Conservation (phyloP, 2,797 vertebrate genomes). For the Enteromius afrohamiltoni region DNA sequence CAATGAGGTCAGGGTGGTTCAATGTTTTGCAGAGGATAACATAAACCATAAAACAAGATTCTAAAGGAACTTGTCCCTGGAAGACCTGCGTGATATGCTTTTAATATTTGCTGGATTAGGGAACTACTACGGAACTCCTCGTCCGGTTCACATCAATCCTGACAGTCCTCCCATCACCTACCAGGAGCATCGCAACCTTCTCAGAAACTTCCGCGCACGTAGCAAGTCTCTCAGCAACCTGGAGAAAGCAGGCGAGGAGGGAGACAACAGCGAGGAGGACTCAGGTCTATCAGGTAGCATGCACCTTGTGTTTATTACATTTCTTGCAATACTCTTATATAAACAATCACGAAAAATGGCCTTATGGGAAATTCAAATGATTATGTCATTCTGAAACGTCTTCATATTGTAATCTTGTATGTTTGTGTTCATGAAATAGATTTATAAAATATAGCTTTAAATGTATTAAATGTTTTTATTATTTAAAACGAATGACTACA, state of each 20-base stretch:
- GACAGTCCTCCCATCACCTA: constrained; percentile 81
- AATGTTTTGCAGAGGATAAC: not conserved
- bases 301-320: not conserved
- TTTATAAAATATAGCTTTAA: not conserved
- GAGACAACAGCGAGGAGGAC: constrained; percentile 80
- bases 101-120: constrained; percentile 61
- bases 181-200: constrained; percentile 79
- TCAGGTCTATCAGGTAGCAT: constrained; percentile 70
- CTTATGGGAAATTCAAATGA: not conserved
- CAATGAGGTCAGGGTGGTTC: not conserved
- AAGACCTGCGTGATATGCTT: not conserved
- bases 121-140: constrained; percentile 80
- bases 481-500: not conserved
- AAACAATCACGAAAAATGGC: not conserved
- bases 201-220: constrained; percentile 78
- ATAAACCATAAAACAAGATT: not conserved
- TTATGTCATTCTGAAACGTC: not conserved
- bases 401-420: not conserved
- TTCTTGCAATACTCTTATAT: not conserved
- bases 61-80: not conserved
- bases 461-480: not conserved
- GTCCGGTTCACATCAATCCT: constrained; percentile 78
- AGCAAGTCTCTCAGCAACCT: constrained; percentile 82
- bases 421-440: not conserved
- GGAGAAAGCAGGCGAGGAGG: constrained; percentile 79